phyloP scores from a whole-genome alignment of 35 echinoderm and acorn worm species.

The Heliocidaris erythrogramma region DNA sequence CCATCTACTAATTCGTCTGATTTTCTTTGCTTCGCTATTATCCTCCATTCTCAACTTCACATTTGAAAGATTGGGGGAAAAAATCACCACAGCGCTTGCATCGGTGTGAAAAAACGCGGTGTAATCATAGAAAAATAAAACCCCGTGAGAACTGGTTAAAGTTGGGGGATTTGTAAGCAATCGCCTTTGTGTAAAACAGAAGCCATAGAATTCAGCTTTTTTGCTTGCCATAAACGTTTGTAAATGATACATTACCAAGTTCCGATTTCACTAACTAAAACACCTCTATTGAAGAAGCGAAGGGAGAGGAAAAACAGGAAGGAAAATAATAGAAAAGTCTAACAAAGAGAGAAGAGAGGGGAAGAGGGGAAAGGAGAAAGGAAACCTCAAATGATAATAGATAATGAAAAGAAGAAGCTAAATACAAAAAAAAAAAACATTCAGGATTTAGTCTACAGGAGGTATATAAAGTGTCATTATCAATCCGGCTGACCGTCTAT shows the following conservation, averaged over 20 bases:
- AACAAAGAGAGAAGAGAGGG: too few species aligned
- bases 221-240: neutral
- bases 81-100: neutral
- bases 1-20: neutral
- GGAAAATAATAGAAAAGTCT: too few species aligned
- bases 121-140: neutral
- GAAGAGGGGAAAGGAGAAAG: too few species aligned
- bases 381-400: too few species aligned
- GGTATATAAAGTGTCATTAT: too few species aligned
- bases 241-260: neutral
- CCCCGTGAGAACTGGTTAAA: neutral
- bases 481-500: too few species aligned
- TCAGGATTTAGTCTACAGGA: too few species aligned
- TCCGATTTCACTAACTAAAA: neutral
- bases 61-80: neutral
- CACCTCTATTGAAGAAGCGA: too few species aligned
- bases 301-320: too few species aligned
- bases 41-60: too few species aligned
- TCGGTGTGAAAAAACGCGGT: neutral
- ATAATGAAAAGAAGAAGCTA: too few species aligned
- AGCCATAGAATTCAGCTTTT: neutral
- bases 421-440: too few species aligned
- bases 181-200: neutral
- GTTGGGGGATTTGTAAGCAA: constrained; percentile 9
- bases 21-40: neutral